A percentile compares a stretch with the other conserved stretches of the same genome.
phyloP scores from a whole-genome alignment of 2,113 vertebrate genomes.

The Martes martes region DNA sequence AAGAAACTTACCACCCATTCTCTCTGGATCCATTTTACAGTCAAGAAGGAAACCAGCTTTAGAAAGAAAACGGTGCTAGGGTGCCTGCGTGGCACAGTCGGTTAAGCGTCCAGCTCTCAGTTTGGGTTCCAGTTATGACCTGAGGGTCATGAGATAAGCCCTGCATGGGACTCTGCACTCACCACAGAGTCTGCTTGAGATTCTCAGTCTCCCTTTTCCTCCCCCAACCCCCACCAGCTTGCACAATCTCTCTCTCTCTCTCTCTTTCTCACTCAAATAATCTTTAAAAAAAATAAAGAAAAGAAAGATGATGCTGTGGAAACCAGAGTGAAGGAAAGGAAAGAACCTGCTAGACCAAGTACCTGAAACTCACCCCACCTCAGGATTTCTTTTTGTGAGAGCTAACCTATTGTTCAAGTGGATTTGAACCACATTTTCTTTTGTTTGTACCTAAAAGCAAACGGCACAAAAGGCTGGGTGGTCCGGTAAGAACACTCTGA shows the following conservation, averaged over 20 bases:
- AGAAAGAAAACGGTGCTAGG: background rate
- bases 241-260: background rate
- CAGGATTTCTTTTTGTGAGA: background rate
- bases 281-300: background rate
- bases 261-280: background rate
- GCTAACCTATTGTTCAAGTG: background rate
- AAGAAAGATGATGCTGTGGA: background rate
- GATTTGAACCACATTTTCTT: background rate
- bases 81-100: rapidly evolving
- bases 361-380: background rate
- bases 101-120: background rate
- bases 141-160: background rate
- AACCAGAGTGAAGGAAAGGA: background rate
- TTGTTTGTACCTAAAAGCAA: background rate
- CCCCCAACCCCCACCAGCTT: background rate
- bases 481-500: background rate
- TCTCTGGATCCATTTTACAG: background rate
- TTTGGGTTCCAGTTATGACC: background rate
- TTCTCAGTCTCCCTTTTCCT: background rate
- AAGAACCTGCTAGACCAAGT: background rate
- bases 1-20: background rate
- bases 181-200: background rate
- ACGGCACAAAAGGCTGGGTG: background rate
- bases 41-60: background rate
- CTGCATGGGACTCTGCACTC: background rate